Base-by-base conservation (phyloP, 2,797 vertebrate genomes). In the Sarcoramphus papa region DNA sequence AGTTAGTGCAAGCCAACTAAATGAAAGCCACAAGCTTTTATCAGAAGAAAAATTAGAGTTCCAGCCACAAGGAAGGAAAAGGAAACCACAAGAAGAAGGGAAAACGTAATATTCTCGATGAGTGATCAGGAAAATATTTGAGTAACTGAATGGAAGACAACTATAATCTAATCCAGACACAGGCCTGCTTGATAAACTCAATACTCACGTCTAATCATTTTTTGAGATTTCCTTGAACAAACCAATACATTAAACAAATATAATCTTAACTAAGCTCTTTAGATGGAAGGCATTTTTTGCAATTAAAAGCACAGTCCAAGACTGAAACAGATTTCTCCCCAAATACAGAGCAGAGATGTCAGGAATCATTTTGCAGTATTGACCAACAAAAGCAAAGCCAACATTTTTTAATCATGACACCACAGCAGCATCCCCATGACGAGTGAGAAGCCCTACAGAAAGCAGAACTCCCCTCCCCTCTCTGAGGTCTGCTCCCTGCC, bases 41-140 rank as follows among this genome's bases (percentile, higher is more conserved):
- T 86, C 90, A 72, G 62, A 92, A 59, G 47, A 51, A 92, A 81
- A 93, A 76, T 14, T 62, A 67, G 70, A 82, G 72, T 92, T 93
- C 84, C 72, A 93, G 72, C 86, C 81, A 92, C 62, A 75, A 79
- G 77, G 76, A 90, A 56, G 41, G 35, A 89, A 90, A 60, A 83
- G 27, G 24, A 96, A 93, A 95, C 94, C 95, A 79, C 90, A 91
- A 89, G 72, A 85, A 94, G 86, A 80, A 90, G 81, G 51, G 90
- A 89, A 79, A 94, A 90, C 0, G 4, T 72, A 95, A 74, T 92
- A 90, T 65, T 87, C 67, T 91, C 2, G 56, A 68, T 97, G 96
- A 97, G 85, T 64, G 77, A 97, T 89, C 80, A 89, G 90, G 80
- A 97, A 96, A 97, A 81, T 97, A 97, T 96, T 93, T 94, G 72